phyloP scores from a whole-genome alignment of 1,140 invertebrate species.

The Aphaenogaster floridana region DNA sequence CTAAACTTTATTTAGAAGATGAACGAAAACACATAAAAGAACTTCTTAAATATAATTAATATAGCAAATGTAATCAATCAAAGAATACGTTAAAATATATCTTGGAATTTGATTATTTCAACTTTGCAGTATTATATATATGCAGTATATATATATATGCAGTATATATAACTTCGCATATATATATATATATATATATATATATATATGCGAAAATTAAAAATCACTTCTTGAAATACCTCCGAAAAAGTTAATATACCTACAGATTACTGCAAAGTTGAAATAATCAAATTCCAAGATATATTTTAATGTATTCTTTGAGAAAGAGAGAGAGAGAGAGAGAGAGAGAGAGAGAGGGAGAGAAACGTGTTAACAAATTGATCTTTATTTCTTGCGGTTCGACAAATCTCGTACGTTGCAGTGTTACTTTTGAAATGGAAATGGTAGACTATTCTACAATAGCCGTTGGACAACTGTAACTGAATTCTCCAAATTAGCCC shows the following conservation, averaged over 20 bases:
- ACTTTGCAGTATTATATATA: not conserved
- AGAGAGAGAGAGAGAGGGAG: no score
- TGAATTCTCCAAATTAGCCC: constrained; percentile 52
- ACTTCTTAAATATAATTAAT: not conserved
- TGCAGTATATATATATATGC: no score
- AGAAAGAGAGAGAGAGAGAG: not conserved
- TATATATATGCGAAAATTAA: no score
- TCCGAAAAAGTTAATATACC: no score
- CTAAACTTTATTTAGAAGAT: not conserved
- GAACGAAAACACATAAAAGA: not conserved
- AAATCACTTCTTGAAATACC: no score
- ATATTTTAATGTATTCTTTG: not conserved
- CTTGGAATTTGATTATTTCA: constrained; percentile 4
- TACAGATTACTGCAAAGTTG: not conserved
- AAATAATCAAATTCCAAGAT: constrained; percentile 2
- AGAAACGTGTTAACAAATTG: not conserved
- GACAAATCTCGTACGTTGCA: not conserved
- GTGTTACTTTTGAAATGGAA: constrained; percentile 28
- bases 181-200: no score
- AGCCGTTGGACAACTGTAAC: constrained; percentile 28
- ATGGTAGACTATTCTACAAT: not conserved
- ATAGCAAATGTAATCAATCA: not conserved
- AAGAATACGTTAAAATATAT: not conserved
- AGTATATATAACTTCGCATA: no score
- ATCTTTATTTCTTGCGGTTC: constrained; percentile 3